Evolutionary conservation across 2,113 vertebrate species (phyloP), one percentile per base, ranked within the genome.

Genomic region (Ictalurus furcatus): DNA sequence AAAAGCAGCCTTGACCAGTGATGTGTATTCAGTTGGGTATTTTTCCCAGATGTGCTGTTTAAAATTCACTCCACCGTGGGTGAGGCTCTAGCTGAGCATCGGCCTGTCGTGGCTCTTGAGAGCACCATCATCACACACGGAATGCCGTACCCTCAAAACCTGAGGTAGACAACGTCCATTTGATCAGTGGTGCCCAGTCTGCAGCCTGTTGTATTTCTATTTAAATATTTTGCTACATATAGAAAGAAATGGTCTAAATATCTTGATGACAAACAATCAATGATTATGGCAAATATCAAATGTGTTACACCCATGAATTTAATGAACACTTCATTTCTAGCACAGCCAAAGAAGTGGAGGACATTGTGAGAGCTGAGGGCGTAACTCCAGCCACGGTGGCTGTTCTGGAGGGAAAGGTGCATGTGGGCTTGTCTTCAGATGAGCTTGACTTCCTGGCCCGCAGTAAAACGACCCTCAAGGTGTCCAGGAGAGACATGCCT

Each of bases 61-160:
- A 96, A 89, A 89, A 93, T 98, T 89, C 97, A 97, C 65, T 96
- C 97, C 8, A 92, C 92, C 0, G 92, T 98, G 34, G 93, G 95
- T 25, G 93, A 96, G 90, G 97, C 97, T 0, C n/a, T 98, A 90
- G 93, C 92, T 59, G 94, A 95, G 44, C 95, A 95, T 87, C 95
- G 91, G 90, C 96, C 97, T 0, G 94, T 98, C 1, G 96, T 98
- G 88, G 97, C 97, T 28, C 94, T 98, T 37, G 97, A 98, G 93
- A 98, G 97, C 90, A 97, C 97, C 1, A 97, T 98, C 73, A 95
- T 98, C 91, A 98, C 97, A 34, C 97, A 98, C 7, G 97, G 97
- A 92, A 97, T 98, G 97, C 96, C 96, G 16, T 97, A 97, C 91
- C 97, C 97, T 87, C 93, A 96, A 63, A 98, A 97, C 93, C 89